Evolutionary conservation across 92 coral and sea anemone species (phyloP), one percentile per base, ranked within the genome.

Genomic region (Zoanthus sansibaricus): DNA sequence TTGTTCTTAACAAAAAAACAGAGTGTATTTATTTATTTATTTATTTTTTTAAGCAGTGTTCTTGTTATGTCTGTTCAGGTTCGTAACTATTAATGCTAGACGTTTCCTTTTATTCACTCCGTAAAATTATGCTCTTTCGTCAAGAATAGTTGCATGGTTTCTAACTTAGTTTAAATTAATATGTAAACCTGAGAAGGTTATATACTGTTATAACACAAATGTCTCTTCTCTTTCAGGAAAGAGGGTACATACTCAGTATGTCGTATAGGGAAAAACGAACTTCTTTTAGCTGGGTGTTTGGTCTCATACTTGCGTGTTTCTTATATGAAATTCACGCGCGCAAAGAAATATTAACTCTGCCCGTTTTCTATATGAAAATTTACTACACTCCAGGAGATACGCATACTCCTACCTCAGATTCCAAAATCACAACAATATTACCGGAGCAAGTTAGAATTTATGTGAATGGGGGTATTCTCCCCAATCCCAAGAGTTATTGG

Each of bases 331-430:
- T 48, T 56, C 71, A 32, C 13, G 83, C 25, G 13, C 83, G 83
- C 31, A 20, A 77, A 61, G 49, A 58, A 32, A 77, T 56, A 9
- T 56, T 77, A 52, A 47, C 78, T 74, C 78, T 74, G 33, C 78
- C 78, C 16, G 78, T 46, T 45, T 74, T 74, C 32, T 77, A 77
- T 59, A 77, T 77, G 83, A 77, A 77, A 55, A 25, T 77, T 61
- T 77, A 47, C 55, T 77, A 77, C 70, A 77, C 83, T 77, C 83
- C 83, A 2, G 83, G 83, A 8, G 83, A 77, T 54, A 13, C 46
- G 6, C 3, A 1, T 17, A 0, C 0, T 12, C 0, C 0, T 25
- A 4, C 25, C 1, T 9, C 18, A 17, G 16, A 77, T 16, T 2
- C 48, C 15, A 77, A 77, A 77, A 0, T 77, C 48, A 15, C 21